A percentile compares a stretch with the other conserved stretches of the same genome.
Conservation (phyloP, 2,797 vertebrate genomes). For the Todus mexicanus region DNA sequence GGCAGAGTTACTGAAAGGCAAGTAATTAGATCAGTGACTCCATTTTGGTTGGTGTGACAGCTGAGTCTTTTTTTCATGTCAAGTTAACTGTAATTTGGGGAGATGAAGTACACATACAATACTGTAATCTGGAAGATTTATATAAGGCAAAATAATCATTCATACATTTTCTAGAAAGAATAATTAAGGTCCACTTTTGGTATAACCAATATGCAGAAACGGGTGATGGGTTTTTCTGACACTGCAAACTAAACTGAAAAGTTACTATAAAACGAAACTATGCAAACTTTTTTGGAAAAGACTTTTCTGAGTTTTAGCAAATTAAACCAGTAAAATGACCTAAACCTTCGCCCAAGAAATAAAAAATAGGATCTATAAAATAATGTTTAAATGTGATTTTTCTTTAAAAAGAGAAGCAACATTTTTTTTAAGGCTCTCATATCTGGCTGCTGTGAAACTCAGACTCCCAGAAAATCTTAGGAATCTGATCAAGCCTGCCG, state of each 20-base stretch:
- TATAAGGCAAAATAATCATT: slow-evolving; percentile 75
- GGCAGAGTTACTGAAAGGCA: slow-evolving; percentile 80
- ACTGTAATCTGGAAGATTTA: slow-evolving; percentile 77
- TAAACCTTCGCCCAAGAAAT: background rate
- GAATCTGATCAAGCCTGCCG: slow-evolving; percentile 66
- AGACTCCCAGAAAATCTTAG: slow-evolving; percentile 57
- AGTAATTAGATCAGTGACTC: slow-evolving; percentile 52
- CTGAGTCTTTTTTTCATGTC: slow-evolving; percentile 54
- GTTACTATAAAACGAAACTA: slow-evolving; percentile 35
- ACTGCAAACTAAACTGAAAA: slow-evolving; percentile 37
- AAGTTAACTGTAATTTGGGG: slow-evolving; percentile 50
- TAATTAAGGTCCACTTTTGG: slow-evolving; percentile 67
- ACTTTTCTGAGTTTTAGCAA: slow-evolving; percentile 30
- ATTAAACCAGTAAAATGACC: slow-evolving; percentile 27
- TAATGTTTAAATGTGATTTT: slow-evolving; percentile 60
- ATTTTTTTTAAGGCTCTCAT: slow-evolving; percentile 69
- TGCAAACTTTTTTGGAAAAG: slow-evolving; percentile 10
- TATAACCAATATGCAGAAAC: slow-evolving; percentile 57
- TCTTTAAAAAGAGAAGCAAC: slow-evolving; percentile 2
- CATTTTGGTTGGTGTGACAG: slow-evolving; percentile 47
- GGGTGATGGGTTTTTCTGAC: slow-evolving; percentile 59
- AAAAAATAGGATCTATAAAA: slow-evolving; percentile 10
- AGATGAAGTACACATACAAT: slow-evolving; percentile 61
- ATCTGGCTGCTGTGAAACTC: slow-evolving; percentile 64
- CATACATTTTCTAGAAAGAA: slow-evolving; percentile 61